These are phyloP conservation scores for Gryon sp. DNA, from an alignment of 1,140 invertebrate genomes.

Conservation along the genomic window DNA sequence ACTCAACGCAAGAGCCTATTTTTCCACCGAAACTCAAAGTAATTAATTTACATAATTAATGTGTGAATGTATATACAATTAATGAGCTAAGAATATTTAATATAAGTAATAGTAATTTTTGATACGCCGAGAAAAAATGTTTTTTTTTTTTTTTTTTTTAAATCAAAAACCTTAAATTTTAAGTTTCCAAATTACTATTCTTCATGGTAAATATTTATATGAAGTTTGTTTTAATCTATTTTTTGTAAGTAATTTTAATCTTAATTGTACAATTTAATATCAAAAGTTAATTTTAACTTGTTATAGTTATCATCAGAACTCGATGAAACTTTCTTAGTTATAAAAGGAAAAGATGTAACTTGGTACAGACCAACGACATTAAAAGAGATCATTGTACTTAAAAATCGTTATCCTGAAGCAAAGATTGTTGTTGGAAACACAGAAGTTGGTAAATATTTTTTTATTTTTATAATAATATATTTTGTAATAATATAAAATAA, in stretches of 20 bases:
- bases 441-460: slow-evolving; percentile 86
- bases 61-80: no score
- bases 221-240: no score
- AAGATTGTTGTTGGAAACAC: slow-evolving; percentile 96
- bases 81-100: no score
- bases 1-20: slow-evolving; percentile 93
- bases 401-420: slow-evolving; percentile 85
- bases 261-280: slow-evolving; percentile 32
- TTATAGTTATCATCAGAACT: slow-evolving; percentile 79
- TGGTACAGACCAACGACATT: slow-evolving; percentile 91
- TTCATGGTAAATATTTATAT: no score
- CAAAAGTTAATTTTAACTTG: no score
- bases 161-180: slow-evolving; percentile 6
- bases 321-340: slow-evolving; percentile 83
- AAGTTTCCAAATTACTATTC: no score
- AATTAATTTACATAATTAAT: not conserved
- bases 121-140: no score
- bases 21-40: slow-evolving; percentile 95
- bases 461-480: no score
- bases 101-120: no score
- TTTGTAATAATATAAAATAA: no score
- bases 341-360: slow-evolving; percentile 84
- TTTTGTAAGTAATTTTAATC: no score
- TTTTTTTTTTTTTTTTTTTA: no score
- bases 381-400: slow-evolving; percentile 86